Conservation (phyloP, 2,113 vertebrate genomes). For the Corythornis cristatus region DNA sequence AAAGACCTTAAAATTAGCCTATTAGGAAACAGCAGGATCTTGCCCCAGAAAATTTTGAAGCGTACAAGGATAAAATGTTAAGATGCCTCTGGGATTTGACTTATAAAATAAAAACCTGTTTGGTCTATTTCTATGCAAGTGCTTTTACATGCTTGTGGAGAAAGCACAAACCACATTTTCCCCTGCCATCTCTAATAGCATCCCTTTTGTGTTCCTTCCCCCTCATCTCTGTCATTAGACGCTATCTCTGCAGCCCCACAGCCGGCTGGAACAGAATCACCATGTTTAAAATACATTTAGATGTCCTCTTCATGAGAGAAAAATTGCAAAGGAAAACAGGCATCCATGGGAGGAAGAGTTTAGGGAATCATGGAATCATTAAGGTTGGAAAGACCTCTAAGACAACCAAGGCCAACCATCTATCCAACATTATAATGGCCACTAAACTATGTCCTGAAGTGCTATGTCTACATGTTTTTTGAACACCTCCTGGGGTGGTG, state of each 20-base stretch:
- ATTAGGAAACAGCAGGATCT: background rate
- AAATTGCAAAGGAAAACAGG: background rate
- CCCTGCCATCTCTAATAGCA: background rate
- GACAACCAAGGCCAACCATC: too few relatives aligned
- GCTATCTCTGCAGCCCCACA: background rate
- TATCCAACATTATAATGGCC: too few relatives aligned
- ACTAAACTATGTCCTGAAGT: too few relatives aligned
- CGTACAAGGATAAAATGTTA: background rate
- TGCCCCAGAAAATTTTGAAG: background rate
- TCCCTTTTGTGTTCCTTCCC: background rate
- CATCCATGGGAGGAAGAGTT: background rate
- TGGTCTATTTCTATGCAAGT: background rate
- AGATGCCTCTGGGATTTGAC: background rate
- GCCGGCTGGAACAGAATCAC: background rate
- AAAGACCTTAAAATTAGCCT: background rate
- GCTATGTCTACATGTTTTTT: too few relatives aligned
- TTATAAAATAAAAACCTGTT: background rate
- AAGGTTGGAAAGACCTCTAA: too few relatives aligned
- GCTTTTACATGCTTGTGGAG: background rate
- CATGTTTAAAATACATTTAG: background rate
- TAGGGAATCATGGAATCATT: background rate
- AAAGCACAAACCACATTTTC: background rate
- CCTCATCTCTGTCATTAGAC: background rate
- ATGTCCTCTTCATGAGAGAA: background rate
- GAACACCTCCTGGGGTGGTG: too few relatives aligned